Evolutionary conservation across 2,888 invertebrate genomes (phyloP), one percentile per base, ranked within the genome.

Genomic region (Mesorhabditis spiculigera): DNA sequence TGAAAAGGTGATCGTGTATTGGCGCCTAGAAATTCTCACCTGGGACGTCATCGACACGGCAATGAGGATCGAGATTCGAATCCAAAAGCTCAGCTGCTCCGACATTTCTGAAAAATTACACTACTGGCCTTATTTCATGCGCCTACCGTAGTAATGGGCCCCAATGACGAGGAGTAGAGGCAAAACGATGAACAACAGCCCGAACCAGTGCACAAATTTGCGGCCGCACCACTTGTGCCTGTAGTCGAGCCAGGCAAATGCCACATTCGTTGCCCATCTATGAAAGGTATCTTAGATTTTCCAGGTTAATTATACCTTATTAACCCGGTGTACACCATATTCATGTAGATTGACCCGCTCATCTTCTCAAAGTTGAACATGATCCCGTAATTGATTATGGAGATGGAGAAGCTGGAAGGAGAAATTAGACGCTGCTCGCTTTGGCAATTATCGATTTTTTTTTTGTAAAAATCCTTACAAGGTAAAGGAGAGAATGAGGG

Each of bases 281-380:
- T 43, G 67, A 43, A 45, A n/a, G 28, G 28, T 28, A 63, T 63
- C 8, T 8, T n/a, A 8, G 16, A 28, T 3, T 2, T 63, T 8
- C 8, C 8, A 28, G 63, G n/a, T n/a, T 6, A 16, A 2, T 3
- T 41, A 10, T 41, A 70, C 72, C 72, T 68, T 70, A 75, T 77
- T 0, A 77, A 63, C 45, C 77, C 77, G 3, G 75, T 75, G 43
- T 71, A 77, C 4, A 77, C 77, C 2, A 74, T 69, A 44, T 77
- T 77, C 77, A 75, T 75, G 67, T 82, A 84, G 43, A 84, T 80
- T 3, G 79, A 79, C 2, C 82, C 82, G 8, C 75, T 74, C 16
- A 82, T 70, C 58, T 81, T 78, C 64, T 84, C 84, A 82, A 84
- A 81, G 70, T 84, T 84, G 75, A 84, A 84, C 5, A 83, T 68